Evolutionary conservation across 2,888 invertebrate species (phyloP).

Genomic region (Cyaniris semiargus): DNA sequence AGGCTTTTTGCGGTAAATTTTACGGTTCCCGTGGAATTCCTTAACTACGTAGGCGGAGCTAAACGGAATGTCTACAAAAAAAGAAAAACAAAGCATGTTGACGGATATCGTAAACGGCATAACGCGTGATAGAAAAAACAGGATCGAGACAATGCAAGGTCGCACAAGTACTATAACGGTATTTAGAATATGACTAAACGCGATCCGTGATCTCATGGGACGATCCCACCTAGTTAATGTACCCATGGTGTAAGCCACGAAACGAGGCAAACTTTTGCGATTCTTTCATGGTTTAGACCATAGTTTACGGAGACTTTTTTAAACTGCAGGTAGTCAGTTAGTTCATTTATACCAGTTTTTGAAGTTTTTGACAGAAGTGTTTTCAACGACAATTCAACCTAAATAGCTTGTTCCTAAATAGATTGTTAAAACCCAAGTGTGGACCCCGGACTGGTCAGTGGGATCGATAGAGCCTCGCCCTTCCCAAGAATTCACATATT

Average conservation of each 20-base stretch:
- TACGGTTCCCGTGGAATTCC: neutral
- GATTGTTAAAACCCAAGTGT: too few species aligned
- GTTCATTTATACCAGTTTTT: too few species aligned
- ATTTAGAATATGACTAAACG: neutral
- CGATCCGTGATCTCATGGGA: neutral
- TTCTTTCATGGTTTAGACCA: neutral
- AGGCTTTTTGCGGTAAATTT: neutral
- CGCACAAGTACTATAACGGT: slow-evolving; percentile 1
- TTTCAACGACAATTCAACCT: too few species aligned
- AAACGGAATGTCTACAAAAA: neutral
- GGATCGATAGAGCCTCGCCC: too few species aligned
- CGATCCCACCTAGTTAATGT: neutral
- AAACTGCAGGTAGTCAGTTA: too few species aligned
- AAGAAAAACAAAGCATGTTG: slow-evolving; percentile 14
- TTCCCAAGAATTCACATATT: too few species aligned
- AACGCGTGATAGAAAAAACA: slow-evolving; percentile 22
- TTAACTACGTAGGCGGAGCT: neutral
- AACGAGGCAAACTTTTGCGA: neutral
- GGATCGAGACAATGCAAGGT: slow-evolving; percentile 24
- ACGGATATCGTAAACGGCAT: slow-evolving; percentile 7
- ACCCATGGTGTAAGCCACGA: neutral
- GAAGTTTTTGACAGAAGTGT: too few species aligned
- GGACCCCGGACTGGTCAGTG: too few species aligned
- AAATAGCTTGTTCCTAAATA: too few species aligned
- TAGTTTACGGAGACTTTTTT: neutral